phyloP scores from a whole-genome alignment of 2,113 vertebrate genomes.

The Mohoua ochrocephala region DNA sequence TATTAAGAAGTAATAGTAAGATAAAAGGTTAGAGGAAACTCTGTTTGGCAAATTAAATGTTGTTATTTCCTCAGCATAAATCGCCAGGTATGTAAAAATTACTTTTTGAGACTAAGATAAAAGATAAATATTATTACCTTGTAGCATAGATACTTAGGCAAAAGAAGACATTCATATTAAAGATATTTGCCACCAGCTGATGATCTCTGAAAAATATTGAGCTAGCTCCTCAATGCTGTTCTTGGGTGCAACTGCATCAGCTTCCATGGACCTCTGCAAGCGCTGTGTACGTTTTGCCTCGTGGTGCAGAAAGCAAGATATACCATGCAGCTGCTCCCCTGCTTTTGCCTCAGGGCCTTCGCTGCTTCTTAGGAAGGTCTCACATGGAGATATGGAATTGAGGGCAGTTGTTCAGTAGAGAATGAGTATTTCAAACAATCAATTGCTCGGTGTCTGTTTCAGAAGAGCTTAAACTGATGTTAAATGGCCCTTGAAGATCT shows the following conservation, averaged over 20 bases:
- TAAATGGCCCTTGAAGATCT: not conserved
- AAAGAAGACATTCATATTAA: not conserved
- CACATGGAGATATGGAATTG: not conserved
- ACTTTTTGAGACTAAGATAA: not conserved
- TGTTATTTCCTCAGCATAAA: not conserved
- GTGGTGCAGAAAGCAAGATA: not conserved
- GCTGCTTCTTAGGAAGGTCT: not conserved
- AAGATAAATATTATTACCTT: not conserved
- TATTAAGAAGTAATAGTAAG: not conserved
- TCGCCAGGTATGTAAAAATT: accelerated
- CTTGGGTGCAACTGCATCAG: not conserved
- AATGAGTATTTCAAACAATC: not conserved
- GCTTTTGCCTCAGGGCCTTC: not conserved
- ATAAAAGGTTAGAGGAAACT: not conserved
- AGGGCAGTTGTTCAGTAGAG: not conserved
- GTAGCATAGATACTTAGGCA: not conserved
- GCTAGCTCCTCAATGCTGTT: not conserved
- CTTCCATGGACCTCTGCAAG: not conserved
- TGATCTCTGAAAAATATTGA: not conserved
- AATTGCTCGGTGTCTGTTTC: not conserved
- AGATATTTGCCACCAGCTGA: not conserved
- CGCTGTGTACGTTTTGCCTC: accelerated
- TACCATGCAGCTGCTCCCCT: not conserved
- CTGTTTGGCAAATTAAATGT: not conserved
- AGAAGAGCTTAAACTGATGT: not conserved